Evolutionary conservation across 2,113 vertebrate genomes (phyloP).

Genomic region (Salvelinus sp.): DNA sequence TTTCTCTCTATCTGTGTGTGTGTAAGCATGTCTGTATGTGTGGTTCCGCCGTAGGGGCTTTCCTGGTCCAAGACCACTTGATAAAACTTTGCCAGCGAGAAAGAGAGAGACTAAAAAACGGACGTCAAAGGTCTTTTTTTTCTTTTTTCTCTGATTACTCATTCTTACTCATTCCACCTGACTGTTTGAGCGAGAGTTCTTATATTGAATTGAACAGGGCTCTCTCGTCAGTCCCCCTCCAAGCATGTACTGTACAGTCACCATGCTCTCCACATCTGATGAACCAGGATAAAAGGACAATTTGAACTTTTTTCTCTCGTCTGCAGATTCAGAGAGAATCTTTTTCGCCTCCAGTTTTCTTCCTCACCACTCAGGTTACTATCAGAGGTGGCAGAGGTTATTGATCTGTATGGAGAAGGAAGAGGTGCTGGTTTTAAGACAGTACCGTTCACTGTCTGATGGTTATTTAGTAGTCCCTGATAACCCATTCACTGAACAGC

Average conservation of each 20-base stretch:
- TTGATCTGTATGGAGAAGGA: slow-evolving; percentile 67
- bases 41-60: slow-evolving; percentile 71
- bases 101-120: slow-evolving; percentile 8
- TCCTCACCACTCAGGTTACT: slow-evolving; percentile 38
- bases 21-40: slow-evolving; percentile 61
- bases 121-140: slow-evolving; percentile 60
- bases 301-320: slow-evolving; percentile 74
- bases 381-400: slow-evolving; percentile 70
- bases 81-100: slow-evolving; percentile 73
- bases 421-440: slow-evolving; percentile 55
- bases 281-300: slow-evolving; percentile 69
- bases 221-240: slow-evolving; percentile 50
- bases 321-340: slow-evolving; percentile 55
- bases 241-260: slow-evolving; percentile 40
- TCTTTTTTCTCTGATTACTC: slow-evolving; percentile 55
- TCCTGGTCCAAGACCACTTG: slow-evolving; percentile 64
- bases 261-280: slow-evolving; percentile 53
- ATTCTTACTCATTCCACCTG: slow-evolving; percentile 64
- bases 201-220: slow-evolving; percentile 30
- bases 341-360: slow-evolving; percentile 66
- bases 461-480: slow-evolving; percentile 58
- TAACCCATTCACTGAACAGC: slow-evolving; percentile 53
- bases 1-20: slow-evolving; percentile 17
- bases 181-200: slow-evolving; percentile 63
- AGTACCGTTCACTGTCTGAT: slow-evolving; percentile 35